These are phyloP conservation scores for Pseudeuparius sepicola DNA, from an alignment of 2,888 invertebrate species.

Conservation along the genomic window DNA sequence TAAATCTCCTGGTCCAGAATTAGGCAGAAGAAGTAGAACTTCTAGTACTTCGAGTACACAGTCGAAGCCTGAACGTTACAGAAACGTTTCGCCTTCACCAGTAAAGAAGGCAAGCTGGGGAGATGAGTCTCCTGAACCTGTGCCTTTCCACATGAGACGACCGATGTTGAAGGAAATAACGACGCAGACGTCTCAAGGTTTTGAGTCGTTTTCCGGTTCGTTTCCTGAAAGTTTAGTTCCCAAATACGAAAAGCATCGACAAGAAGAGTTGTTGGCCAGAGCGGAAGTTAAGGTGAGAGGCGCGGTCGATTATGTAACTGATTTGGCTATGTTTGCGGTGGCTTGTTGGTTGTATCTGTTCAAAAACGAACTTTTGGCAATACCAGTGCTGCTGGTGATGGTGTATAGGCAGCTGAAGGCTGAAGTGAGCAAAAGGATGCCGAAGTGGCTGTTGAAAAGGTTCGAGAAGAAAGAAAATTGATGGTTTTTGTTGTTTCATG, in stretches of 20 bases:
- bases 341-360: slow-evolving; percentile 77
- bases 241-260: slow-evolving; percentile 30
- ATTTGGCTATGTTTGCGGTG: slow-evolving; percentile 61
- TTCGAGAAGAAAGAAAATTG: slow-evolving; percentile 17
- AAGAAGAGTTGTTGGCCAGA: slow-evolving; percentile 48
- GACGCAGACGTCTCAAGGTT: slow-evolving; percentile 36
- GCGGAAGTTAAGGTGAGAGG: slow-evolving; percentile 59
- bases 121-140: slow-evolving; percentile 25
- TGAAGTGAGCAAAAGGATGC: slow-evolving; percentile 40
- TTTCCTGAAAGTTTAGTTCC: slow-evolving; percentile 19
- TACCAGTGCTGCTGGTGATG: slow-evolving; percentile 66
- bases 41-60: too few species aligned
- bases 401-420: slow-evolving; percentile 68
- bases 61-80: too few species aligned
- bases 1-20: too few species aligned
- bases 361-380: slow-evolving; percentile 67
- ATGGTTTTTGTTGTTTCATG: too few species aligned
- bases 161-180: slow-evolving; percentile 35
- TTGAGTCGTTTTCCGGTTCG: slow-evolving; percentile 31
- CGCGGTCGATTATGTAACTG: slow-evolving; percentile 61
- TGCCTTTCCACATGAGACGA: slow-evolving; percentile 23
- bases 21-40: too few species aligned
- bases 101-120: slow-evolving; percentile 20
- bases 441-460: slow-evolving; percentile 27
- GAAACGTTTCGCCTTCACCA: too few species aligned